Evolutionary conservation across 2,888 invertebrate species (phyloP), one percentile per base, ranked within the genome.

Genomic region (Sericinus montela): DNA sequence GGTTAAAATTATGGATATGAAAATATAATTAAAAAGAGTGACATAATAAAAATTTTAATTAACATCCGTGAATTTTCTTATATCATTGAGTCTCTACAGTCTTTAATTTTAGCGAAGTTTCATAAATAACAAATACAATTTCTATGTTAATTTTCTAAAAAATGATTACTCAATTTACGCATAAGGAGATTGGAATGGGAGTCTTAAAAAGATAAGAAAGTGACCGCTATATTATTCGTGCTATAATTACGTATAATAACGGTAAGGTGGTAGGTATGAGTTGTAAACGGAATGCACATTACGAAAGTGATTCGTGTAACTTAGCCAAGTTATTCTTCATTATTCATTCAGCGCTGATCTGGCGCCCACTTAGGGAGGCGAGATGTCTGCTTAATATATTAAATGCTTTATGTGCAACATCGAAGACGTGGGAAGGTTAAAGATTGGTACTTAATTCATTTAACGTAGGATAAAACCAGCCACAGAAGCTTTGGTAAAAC

Each of bases 371-470:
- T 36, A 19, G 36, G 30, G 40, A 14, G 45, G 48, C 19, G 9
- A 39, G 36, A 41, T 42, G 50, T 45, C 45, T 41, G 45, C 37
- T 45, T 37, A 50, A 45, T 50, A 50, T 30, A 40, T 49, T 40
- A 40, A 35, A 10, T 34, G 30, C 23, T 36, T 42, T 42, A 36
- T 34, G 30, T 36, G 37, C 36, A 23, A 37, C 14, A 13, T 6
- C 48, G 38, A 32, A 13, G 19, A 9, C 49, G 43, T 49, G 43
- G 49, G 43, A 39, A 38, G 48, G 32, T 19, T 5, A n/a, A 14
- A n/a, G n/a, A n/a, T n/a, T 23, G 23, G 42, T 16, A 28, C 16
- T 34, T 16, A 34, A 39, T 46, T 39, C 46, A 40, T 28, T 15
- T 3, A 25, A 39, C 39, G 46, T 40, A 34, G 39, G 39, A 6